Base-by-base conservation (phyloP, 1,140 invertebrate genomes). In the Heliconius himera region DNA sequence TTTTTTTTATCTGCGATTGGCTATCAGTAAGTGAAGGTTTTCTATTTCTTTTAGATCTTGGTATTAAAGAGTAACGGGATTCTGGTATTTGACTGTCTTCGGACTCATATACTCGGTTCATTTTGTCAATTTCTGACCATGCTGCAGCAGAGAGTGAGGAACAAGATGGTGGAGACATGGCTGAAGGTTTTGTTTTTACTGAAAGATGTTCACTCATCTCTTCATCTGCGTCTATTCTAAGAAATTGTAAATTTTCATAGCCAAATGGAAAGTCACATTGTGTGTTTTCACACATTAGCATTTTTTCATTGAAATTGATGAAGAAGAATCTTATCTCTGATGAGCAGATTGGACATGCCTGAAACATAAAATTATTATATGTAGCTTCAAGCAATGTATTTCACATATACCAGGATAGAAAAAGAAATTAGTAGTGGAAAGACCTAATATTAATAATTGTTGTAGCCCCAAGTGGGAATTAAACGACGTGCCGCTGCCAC, bases 251-350 rank as follows among this genome's bases (percentile, higher is more conserved):
- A 5, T 92, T 84, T 71, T 91, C 88, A 73, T 89, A 84, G 0
- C 90, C 91, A 87, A 93, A 94, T 70, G 94, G 94, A 82, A 87
- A 95, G 13, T 90, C 88, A 81, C 94, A 95, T 51, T 87, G 80
- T 3, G 81, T 81, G 56, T 94, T 92, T 72, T 89, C 89, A 81
- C 94, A 95, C 87, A 94, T 89, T 22, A 90, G 78, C 41, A 94
- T 76, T 80, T 90, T 89, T 46, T 93, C 89, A 81, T 88, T 86
- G 20, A 86, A 90, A 74, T 94, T 90, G 20, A 95, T 89, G 33
- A 87, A 90, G 76, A 88, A 94, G 8, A 88, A 78, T 38, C 85
- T 87, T 18, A 94, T 81, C 74, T 83, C 81, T 4, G 85, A 84
- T 3, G 82, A 83, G 80, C 91, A 93, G 8, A 90, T 75, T 2